Conservation (phyloP, 2,113 vertebrate genomes). For the Chiloscyllium plagiosum region DNA sequence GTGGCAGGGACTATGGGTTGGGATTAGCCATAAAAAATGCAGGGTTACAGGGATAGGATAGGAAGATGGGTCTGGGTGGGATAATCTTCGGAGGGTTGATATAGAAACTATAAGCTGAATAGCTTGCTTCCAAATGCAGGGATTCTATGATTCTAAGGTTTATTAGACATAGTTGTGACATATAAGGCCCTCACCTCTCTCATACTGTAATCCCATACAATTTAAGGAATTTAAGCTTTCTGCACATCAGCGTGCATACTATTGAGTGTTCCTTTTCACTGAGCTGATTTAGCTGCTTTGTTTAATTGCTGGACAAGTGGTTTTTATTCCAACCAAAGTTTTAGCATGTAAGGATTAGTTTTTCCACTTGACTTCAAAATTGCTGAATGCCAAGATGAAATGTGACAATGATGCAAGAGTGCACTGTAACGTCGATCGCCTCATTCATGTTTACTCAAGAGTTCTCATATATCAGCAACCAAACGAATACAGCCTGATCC, state of each 20-base stretch:
- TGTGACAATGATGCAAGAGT: constrained; percentile 8
- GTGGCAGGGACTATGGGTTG: no score
- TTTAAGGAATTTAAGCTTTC: neutral
- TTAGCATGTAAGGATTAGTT: constrained; percentile 37
- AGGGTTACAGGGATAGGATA: no score
- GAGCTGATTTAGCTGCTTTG: neutral
- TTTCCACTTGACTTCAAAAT: constrained; percentile 40
- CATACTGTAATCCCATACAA: neutral
- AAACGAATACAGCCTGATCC: neutral
- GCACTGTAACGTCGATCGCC: constrained; percentile 35
- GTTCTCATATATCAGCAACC: neutral
- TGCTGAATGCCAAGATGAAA: constrained; percentile 36
- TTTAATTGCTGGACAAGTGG: constrained; percentile 26
- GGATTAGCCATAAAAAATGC: no score
- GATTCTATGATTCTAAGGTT: neutral
- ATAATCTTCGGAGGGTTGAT: no score
- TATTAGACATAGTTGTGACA: neutral
- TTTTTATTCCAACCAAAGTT: constrained; percentile 4
- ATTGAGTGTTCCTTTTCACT: neutral
- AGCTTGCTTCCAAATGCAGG: no score
- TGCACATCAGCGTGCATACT: neutral
- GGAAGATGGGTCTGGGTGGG: no score
- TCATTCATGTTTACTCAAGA: neutral
- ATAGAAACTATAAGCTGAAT: no score
- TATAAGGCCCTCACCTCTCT: neutral